Evolutionary conservation across 2,888 invertebrate species (phyloP), one percentile per base, ranked within the genome.

Genomic region (Yponomeuta plumbellus): DNA sequence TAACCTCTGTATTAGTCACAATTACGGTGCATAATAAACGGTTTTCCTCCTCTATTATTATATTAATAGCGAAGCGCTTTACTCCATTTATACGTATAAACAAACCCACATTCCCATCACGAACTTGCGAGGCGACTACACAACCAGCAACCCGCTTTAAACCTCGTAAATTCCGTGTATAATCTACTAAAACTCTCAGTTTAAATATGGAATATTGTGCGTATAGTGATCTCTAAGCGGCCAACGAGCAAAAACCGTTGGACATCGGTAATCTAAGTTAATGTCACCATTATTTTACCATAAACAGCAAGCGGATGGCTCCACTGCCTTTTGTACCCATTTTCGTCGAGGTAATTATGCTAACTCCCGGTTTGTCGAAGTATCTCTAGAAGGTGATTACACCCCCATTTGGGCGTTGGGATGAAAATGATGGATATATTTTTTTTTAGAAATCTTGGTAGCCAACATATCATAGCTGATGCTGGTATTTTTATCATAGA

Each of bases 251-350:
- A 44, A 63, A 63, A 21, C 40, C 40, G 63, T 44, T 63, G 63
- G 44, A 63, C 63, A 63, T 63, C 22, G 44, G 44, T 63, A 63
- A 63, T 63, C 63, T 63, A 63, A 63, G 63, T 40, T 72, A 73
- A 79, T 75, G 76, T 72, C 71, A 73, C 74, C 75, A 76, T 75
- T 79, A 77, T 76, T 72, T 68, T 66, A 40, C 80, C 78, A 69
- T 77, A 76, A 52, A 72, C 76, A 68, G 77, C 76, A 22, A 21
- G 20, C 66, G n/a, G 67, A 69, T 67, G 70, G 70, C 66, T 68
- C 71, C 73, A 74, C 75, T 17, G 75, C 74, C 78, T 76, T 79
- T 76, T 74, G 75, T 74, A 71, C 72, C 78, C 78, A 77, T 80
- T 77, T 79, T 76, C 72, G 79, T 76, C 74, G 44, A 52, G 71